Percentiles rank a stretch among this genome's conserved stretches.
phyloP scores from a whole-genome alignment of 2,797 vertebrate species.

The Synaphobranchus kaupii region DNA sequence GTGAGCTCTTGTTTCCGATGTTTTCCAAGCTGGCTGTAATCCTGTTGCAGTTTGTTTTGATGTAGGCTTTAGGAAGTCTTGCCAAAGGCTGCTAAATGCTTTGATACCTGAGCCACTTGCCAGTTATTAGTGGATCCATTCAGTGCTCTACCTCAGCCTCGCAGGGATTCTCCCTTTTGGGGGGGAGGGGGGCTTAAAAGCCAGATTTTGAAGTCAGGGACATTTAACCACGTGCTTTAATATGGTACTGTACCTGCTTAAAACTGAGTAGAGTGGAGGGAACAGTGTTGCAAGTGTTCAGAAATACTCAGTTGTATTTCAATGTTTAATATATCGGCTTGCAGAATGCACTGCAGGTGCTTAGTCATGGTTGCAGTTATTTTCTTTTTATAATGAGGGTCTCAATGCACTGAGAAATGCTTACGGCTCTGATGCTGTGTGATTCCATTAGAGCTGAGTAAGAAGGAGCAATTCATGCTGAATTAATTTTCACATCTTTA shows the following conservation, averaged over 20 bases:
- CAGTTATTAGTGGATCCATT: neutral
- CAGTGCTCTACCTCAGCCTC: neutral
- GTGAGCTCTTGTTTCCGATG: slow-evolving; percentile 9
- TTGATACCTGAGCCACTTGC: neutral
- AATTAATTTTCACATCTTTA: neutral
- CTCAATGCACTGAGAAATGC: neutral
- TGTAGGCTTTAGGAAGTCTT: neutral
- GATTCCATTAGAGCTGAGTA: neutral
- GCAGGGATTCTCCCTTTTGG: neutral
- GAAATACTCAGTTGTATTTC: neutral
- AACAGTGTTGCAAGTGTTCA: neutral
- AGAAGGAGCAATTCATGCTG: neutral
- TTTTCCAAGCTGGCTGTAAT: neutral
- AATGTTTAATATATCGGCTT: neutral
- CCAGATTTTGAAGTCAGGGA: neutral
- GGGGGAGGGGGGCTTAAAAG: neutral
- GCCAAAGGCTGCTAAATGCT: neutral
- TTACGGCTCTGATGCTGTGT: neutral
- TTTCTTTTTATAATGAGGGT: neutral
- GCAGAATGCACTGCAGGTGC: neutral
- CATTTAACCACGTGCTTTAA: neutral
- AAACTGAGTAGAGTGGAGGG: neutral
- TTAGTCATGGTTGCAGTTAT: neutral
- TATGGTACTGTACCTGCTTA: neutral
- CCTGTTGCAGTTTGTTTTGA: slow-evolving; percentile 5